Evolutionary conservation across 2,797 vertebrate genomes (phyloP), one percentile per base, ranked within the genome.

Genomic region (Scolopax rusticola): DNA sequence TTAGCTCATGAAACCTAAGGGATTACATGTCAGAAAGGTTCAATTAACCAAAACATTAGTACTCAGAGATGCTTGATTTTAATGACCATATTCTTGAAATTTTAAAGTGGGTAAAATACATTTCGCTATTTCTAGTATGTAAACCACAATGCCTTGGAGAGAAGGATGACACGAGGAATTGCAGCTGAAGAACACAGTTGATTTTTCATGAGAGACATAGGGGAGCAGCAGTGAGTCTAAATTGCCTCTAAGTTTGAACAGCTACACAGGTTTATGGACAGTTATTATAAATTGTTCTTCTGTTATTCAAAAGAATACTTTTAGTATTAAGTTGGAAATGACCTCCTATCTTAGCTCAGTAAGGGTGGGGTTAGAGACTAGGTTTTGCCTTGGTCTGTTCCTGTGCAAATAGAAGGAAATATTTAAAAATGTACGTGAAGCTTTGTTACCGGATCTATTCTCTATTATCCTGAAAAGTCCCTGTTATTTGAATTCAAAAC

Each of bases 11-110:
- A 93, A 28, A 80, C 84, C 28, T 91, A 50, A 63, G 86, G 47
- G 70, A 87, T 33, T 53, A 45, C 30, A 32, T 91, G 81, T 89
- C 59, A 88, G 85, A 89, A 59, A 92, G 33, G 9, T 94, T 95
- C 85, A 92, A 86, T 92, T 97, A 96, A 79, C 61, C 47, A 90
- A 87, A 97, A 91, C 45, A 89, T 95, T 90, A 92, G 40, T 70
- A 53, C 50, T 91, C 50, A 73, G 47, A 91, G 32, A 60, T 56
- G 30, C 48, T 84, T 68, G 53, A 85, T 92, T 92, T 91, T 86
- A 94, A 93, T 82, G 38, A 68, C 56, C 41, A 32, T 53, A 70
- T 68, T 68, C 30, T 70, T 91, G 33, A 95, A 87, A 90, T 82
- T 84, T 93, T 94, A 60, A 93, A 95, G 24, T 33, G 18, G 4